Percentiles rank a stretch among this genome's conserved stretches.
These are phyloP conservation scores for Bombus pascuorum DNA, from an alignment of 1,140 invertebrate species.

Conservation along the genomic window DNA sequence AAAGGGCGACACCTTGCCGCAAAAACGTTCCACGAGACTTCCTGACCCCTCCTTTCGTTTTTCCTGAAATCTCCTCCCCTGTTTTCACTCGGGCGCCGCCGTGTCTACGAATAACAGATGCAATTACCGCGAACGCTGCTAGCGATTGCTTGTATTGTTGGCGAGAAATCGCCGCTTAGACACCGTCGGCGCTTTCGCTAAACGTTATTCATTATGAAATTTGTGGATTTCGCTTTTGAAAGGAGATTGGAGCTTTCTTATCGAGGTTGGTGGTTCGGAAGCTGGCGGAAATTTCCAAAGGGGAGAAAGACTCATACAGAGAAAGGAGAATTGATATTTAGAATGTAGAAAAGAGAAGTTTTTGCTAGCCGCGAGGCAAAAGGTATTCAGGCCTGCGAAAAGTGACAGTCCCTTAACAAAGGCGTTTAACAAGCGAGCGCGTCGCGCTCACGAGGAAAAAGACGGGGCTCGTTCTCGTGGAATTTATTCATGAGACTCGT, in stretches of 20 bases:
- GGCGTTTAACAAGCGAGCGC: conserved; percentile 8
- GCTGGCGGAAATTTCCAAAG: not conserved
- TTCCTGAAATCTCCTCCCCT: conserved; percentile 32
- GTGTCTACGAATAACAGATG: conserved; percentile 55
- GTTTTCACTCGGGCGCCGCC: conserved; percentile 2
- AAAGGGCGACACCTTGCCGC: not conserved
- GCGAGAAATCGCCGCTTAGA: conserved; percentile 16
- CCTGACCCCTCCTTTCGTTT: conserved; percentile 11
- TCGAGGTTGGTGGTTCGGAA: not conserved
- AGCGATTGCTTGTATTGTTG: conserved; percentile 15
- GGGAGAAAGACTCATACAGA: not conserved
- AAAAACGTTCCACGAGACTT: not conserved
- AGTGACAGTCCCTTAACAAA: conserved; percentile 12
- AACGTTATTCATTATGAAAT: not conserved
- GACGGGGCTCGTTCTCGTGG: conserved; percentile 4
- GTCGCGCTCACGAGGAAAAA: not conserved
- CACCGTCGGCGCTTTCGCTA: no score
- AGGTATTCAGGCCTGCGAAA: not conserved
- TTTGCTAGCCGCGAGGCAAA: not conserved
- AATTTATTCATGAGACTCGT: conserved; percentile 59
- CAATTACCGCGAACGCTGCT: conserved; percentile 50
- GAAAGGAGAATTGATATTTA: not conserved
- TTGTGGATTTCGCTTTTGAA: not conserved
- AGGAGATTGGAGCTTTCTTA: not conserved
- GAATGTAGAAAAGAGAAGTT: not conserved